phyloP scores from a whole-genome alignment of 30 jellyfish, hydroid and myxozoan genomes.

The Calvadosia cruxmelitensis region DNA sequence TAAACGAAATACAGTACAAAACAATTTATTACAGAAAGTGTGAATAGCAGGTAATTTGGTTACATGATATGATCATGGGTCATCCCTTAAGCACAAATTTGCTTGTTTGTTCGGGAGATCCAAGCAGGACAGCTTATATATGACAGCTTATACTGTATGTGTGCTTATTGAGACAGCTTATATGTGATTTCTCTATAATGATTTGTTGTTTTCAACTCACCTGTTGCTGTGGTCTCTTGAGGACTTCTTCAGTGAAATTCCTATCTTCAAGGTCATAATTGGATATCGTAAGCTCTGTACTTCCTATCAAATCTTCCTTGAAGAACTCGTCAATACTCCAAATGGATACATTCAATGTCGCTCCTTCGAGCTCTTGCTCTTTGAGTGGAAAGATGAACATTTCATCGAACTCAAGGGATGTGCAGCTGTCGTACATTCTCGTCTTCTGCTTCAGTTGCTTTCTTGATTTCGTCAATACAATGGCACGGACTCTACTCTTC shows the following conservation, averaged over 20 bases:
- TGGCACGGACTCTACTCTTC: background rate
- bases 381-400: conserved; percentile 16
- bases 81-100: no score
- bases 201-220: no score
- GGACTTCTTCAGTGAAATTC: conserved; percentile 29
- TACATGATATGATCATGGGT: no score
- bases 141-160: no score
- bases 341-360: conserved; percentile 13
- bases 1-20: no score
- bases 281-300: conserved; percentile 10
- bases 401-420: background rate
- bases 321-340: conserved; percentile 35
- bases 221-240: background rate
- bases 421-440: background rate
- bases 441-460: background rate
- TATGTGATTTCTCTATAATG: no score
- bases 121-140: no score
- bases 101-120: no score
- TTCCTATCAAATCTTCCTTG: conserved; percentile 24
- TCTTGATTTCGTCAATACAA: background rate
- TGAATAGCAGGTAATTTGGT: no score
- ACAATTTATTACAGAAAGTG: no score
- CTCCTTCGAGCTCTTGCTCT: conserved; percentile 8
- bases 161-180: no score
- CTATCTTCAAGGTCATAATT: conserved; percentile 34